phyloP scores from a whole-genome alignment of 2,113 vertebrate species.

The Calidris pygmaea region DNA sequence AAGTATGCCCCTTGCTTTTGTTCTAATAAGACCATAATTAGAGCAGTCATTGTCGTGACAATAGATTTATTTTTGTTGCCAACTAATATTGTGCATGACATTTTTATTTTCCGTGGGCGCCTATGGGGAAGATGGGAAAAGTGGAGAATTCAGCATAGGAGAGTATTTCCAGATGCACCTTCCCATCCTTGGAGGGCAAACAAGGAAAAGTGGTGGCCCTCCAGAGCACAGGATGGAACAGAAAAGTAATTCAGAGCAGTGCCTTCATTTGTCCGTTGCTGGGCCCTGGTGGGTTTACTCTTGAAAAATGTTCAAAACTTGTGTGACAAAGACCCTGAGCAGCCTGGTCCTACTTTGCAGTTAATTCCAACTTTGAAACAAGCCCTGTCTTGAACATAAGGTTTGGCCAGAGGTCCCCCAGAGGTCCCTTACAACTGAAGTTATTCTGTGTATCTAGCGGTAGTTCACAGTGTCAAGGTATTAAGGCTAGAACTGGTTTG shows the following conservation, averaged over 20 bases:
- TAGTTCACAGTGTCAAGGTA: not conserved
- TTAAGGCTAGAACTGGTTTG: not conserved
- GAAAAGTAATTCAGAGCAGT: not conserved
- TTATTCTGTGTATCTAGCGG: not conserved
- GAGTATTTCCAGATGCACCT: not conserved
- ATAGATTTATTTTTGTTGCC: not conserved
- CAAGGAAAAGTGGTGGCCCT: not conserved
- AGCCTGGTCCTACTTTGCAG: not conserved
- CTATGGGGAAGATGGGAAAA: not conserved
- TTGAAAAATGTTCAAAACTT: not conserved
- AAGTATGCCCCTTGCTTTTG: not conserved
- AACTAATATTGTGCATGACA: not conserved
- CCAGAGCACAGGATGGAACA: not conserved
- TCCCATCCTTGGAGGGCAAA: not conserved
- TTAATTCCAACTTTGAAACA: not conserved
- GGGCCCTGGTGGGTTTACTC: not conserved
- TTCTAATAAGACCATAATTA: not conserved
- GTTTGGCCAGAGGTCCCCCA: not conserved
- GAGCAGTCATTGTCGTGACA: not conserved
- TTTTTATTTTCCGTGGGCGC: not conserved
- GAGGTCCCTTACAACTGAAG: not conserved
- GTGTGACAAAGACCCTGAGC: not conserved
- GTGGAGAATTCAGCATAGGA: not conserved
- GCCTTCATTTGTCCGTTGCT: not conserved
- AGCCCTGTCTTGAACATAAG: not conserved